These are phyloP conservation scores for Drosophila mayri DNA, from an alignment of 1,140 invertebrate species.

Conservation along the genomic window DNA sequence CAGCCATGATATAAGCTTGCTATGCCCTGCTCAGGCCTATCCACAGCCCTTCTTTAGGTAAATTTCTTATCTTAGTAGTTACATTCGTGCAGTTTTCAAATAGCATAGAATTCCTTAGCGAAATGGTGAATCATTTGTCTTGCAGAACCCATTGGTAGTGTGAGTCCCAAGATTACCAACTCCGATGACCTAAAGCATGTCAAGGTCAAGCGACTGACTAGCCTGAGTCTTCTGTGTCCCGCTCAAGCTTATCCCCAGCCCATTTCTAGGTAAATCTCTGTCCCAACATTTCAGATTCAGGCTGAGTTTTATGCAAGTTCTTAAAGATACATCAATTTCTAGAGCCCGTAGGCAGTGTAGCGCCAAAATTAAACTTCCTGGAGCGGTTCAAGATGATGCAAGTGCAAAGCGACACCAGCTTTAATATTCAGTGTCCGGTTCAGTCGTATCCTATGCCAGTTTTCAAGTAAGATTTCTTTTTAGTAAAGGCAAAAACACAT, in stretches of 20 bases:
- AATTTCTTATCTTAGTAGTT: constrained; percentile 17
- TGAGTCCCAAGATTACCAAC: constrained; percentile 87
- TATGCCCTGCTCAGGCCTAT: constrained; percentile 89
- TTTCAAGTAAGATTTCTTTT: constrained; percentile 86
- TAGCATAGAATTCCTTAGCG: not conserved
- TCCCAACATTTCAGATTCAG: constrained; percentile 44
- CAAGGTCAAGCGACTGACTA: constrained; percentile 75
- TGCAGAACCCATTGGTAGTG: constrained; percentile 85
- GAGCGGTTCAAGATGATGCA: constrained; percentile 84
- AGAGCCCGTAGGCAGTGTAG: constrained; percentile 85
- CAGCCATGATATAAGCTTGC: constrained; percentile 86
- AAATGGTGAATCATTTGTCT: not conserved
- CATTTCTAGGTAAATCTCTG: constrained; percentile 86
- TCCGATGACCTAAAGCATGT: constrained; percentile 85
- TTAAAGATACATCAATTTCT: constrained; percentile 5
- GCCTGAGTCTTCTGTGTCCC: constrained; percentile 88
- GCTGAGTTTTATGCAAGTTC: not conserved
- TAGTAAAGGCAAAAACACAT: constrained; percentile 19
- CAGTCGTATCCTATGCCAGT: constrained; percentile 90
- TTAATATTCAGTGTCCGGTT: constrained; percentile 88
- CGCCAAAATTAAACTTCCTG: constrained; percentile 86
- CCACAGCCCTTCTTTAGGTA: constrained; percentile 88
- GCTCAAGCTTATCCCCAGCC: constrained; percentile 90
- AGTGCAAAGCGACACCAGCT: constrained; percentile 74
- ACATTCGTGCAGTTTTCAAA: constrained; percentile 53